Conservation (phyloP, 2,888 invertebrate species). For the Physocephala rufipes region DNA sequence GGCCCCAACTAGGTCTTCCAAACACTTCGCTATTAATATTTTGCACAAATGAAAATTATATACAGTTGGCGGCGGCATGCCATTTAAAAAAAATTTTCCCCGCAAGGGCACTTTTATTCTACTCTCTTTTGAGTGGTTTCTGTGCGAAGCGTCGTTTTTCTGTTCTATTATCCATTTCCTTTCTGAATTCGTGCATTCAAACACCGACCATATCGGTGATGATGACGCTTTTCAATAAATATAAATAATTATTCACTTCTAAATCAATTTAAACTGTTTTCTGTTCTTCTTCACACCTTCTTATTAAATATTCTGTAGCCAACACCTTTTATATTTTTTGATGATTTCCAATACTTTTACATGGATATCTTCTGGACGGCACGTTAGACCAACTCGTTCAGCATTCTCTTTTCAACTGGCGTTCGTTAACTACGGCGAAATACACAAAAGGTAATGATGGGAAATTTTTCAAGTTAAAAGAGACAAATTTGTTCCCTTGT, state of each 20-base stretch:
- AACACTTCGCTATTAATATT: background rate
- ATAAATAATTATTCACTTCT: background rate
- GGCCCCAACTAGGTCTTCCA: too few relatives aligned
- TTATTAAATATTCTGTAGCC: constrained; percentile 7
- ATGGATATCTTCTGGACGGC: constrained; percentile 1
- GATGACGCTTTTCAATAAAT: too few relatives aligned
- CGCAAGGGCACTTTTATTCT: background rate
- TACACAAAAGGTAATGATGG: background rate
- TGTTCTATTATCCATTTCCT: background rate
- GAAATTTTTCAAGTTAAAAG: background rate
- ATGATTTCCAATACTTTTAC: background rate
- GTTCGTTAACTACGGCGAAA: constrained; percentile 22
- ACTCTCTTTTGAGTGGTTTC: background rate
- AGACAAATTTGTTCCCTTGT: background rate
- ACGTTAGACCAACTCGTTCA: constrained; percentile 19
- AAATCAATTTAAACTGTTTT: background rate
- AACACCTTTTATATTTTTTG: constrained; percentile 3
- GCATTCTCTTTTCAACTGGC: constrained; percentile 34
- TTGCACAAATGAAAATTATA: constrained; percentile 5
- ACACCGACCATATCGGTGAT: background rate
- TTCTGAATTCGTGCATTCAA: background rate
- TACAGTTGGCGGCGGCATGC: constrained; percentile 26
- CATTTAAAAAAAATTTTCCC: background rate
- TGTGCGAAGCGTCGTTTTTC: background rate
- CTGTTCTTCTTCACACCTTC: background rate